phyloP scores from a whole-genome alignment of 2,113 vertebrate species.

The Chitala chitala region DNA sequence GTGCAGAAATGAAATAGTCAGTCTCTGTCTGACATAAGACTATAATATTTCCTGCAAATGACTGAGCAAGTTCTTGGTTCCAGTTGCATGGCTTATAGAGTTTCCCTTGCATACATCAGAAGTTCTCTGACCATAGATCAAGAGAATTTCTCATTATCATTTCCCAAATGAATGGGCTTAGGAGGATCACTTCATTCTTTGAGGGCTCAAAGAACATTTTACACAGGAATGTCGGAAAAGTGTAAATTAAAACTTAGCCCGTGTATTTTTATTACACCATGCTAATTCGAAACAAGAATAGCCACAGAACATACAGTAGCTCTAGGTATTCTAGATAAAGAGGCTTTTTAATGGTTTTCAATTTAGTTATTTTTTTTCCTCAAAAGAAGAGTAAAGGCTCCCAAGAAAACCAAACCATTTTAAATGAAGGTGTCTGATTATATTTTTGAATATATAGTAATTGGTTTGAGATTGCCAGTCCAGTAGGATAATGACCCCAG shows the following conservation, averaged over 20 bases:
- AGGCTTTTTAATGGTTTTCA: slow-evolving; percentile 1
- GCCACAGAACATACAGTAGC: background rate
- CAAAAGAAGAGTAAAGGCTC: background rate
- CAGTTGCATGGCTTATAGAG: background rate
- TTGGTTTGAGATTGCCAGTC: slow-evolving; percentile 25
- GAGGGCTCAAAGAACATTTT: background rate
- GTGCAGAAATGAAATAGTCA: background rate
- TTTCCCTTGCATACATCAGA: background rate
- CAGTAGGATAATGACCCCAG: slow-evolving; percentile 26
- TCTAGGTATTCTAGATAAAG: background rate
- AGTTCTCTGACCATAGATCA: background rate
- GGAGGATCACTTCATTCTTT: too few species aligned
- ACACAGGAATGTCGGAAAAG: background rate
- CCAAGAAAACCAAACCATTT: background rate
- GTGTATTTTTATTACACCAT: background rate
- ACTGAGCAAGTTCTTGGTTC: background rate
- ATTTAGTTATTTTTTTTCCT: background rate
- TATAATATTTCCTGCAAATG: background rate
- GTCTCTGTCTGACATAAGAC: background rate
- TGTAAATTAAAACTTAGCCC: background rate
- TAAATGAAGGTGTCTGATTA: slow-evolving; percentile 10
- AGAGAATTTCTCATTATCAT: background rate
- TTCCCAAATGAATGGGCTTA: background rate
- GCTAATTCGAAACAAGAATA: background rate
- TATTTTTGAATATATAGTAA: slow-evolving; percentile 18